These are phyloP conservation scores for Tetropium fuscum DNA, from an alignment of 2,888 invertebrate genomes.

Conservation along the genomic window DNA sequence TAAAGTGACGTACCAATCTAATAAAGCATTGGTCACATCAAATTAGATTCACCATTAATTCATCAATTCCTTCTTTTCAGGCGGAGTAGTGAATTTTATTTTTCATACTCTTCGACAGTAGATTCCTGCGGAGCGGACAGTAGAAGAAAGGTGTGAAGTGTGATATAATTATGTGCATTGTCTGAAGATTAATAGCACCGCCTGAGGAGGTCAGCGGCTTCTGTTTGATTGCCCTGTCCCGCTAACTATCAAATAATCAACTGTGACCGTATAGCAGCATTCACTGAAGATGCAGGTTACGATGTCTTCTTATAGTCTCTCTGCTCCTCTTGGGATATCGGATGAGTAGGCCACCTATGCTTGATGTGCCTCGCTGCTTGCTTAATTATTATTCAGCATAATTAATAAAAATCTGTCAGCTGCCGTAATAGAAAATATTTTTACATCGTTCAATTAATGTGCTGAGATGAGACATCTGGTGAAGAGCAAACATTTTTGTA, in stretches of 20 bases:
- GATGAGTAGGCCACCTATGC: constrained; percentile 35
- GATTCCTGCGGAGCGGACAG: constrained; percentile 31
- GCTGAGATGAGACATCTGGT: neutral
- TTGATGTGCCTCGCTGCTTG: constrained; percentile 29
- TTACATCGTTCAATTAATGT: constrained; percentile 30
- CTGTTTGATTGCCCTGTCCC: constrained; percentile 62
- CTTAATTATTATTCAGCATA: constrained; percentile 45
- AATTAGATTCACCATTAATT: constrained; percentile 11
- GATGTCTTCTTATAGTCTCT: constrained; percentile 15
- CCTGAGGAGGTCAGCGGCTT: constrained; percentile 63
- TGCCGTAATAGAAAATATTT: constrained; percentile 44
- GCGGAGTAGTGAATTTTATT: constrained; percentile 2
- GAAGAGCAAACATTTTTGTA: neutral
- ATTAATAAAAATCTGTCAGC: constrained; percentile 49
- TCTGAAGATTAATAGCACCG: constrained; percentile 64
- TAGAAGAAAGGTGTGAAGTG: constrained; percentile 59
- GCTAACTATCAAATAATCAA: constrained; percentile 61
- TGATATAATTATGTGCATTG: constrained; percentile 65
- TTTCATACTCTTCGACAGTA: constrained; percentile 6
- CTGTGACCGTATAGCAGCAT: constrained; percentile 52
- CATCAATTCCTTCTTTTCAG: constrained; percentile 2
- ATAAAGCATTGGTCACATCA: constrained; percentile 6
- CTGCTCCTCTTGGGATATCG: neutral
- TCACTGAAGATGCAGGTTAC: constrained; percentile 15
- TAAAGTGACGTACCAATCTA: neutral